Base-by-base conservation (phyloP, 2,113 vertebrate species). In the Phyllostomus hastatus region DNA sequence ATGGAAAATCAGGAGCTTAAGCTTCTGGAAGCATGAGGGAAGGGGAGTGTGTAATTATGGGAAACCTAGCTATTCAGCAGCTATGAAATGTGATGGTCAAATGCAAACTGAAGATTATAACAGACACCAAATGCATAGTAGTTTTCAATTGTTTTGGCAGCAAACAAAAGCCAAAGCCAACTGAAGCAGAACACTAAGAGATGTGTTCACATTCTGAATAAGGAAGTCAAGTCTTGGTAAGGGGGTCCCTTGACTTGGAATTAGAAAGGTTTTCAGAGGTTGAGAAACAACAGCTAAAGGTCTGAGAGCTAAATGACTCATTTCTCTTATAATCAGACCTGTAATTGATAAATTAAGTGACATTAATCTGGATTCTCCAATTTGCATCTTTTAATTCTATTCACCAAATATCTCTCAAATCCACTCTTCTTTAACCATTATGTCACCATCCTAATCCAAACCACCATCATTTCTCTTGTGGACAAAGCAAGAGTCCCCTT, bases 271-370 rank as follows among this genome's bases (percentile, higher is more conserved):
- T 93, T 91, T 28, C 48, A 86, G 26, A 78, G n/a, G 43, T 50
- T 90, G 12, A 10, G 64, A 79, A 43, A 67, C 6, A 91, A 28
- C 57, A 79, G 17, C 33, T 82, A 35, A 66, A 89, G 66, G 2
- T 28, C 48, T 67, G 20, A 70, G 31, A 57, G 31, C 19, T 33
- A 28, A 57, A 24, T 90, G 57, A 92, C 46, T 89, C 46, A 93
- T 88, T 95, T 87, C 59, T 54, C 46, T 75, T 79, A 87, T 83
- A 93, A 97, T 76, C 78, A 85, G 54, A 96, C 78, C 15, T 61
- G 22, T 79, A 95, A 66, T 46, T 80, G 41, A 41, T 64, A n/a
- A 57, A 75, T 91, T 70, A 79, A 88, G 26, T 57, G 19, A 22
- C 24, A 64, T 26, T 35, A 35, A 46, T 88, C 76, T 38, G 50